Evolutionary conservation across 1,140 invertebrate genomes (phyloP), one percentile per base, ranked within the genome.

Genomic region (Orius insidiosus): DNA sequence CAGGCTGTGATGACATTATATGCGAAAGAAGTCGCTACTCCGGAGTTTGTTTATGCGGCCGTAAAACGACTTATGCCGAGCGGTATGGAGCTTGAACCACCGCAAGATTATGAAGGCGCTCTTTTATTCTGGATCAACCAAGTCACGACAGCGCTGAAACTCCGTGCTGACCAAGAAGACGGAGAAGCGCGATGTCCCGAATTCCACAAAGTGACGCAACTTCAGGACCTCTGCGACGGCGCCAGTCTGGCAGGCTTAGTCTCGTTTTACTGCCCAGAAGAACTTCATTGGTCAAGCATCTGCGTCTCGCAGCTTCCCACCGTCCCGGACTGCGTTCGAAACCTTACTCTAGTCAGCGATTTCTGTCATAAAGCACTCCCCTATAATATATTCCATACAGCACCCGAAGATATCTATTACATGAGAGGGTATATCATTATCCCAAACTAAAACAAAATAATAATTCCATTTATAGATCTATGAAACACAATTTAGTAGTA

Each of bases 1-100:
- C 92, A 98, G 70, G 85, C 86, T 53, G 71, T 98, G 60, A 97
- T 98, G 92, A 73, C 76, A 55, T 73, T 97, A 51, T 95, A 95
- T 67, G 80, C 89, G 52, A 82, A 85, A 58, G 88, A 96, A 67
- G 83, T 94, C 48, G 80, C 93, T 49, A 89, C 85, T 13, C 71
- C 81, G 32, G 90, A 96, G 54, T 72, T 85, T 43, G 80, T 95
- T 19, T 70, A 81, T 16, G 77, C 86, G 46, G 86, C 90, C 41
- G 80, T 93, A 44, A 72, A 77, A 55, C 68, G 83, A 49, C 85
- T 78, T 69, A 66, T 37, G 62, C 65, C 1, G 58, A 60, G 46
- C 53, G 58, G 63, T 40, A 56, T 59, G 36, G 34, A 19, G 5
- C 44, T 39, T 39, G 55, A 50, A 62, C 58, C 49, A 52, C 78